Evolutionary conservation across 2,888 invertebrate genomes (phyloP), one percentile per base, ranked within the genome.

Genomic region (Trissolcus brochymenae): DNA sequence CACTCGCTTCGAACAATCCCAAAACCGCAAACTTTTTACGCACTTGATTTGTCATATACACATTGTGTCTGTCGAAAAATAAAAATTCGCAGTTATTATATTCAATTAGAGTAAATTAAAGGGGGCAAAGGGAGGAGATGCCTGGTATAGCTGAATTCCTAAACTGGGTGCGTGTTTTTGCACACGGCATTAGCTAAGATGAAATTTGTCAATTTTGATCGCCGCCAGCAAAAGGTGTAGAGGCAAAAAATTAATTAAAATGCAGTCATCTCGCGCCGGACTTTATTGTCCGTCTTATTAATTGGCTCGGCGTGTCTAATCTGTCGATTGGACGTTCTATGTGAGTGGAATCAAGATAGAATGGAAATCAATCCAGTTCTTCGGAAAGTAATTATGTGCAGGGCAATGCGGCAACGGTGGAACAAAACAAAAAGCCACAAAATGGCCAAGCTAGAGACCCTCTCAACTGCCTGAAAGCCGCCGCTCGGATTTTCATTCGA

Each of bases 261-360:
- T 80, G 81, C 85, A 84, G 84, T 84, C 83, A 83, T 81, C 84
- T 81, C 81, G 76, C 77, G 81, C 82, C 80, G 62, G 4, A 65
- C 77, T 78, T 81, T 77, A 82, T 73, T 82, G 79, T 79, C 81
- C 77, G 78, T 78, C 78, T 82, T 82, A 84, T 85, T 86, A 86
- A 85, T 85, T 81, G 83, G 78, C 67, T 70, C 80, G 76, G 82
- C 85, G 85, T 85, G 84, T 84, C 85, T 82, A 86, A 86, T 86
- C 82, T 76, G 71, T 81, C 82, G 85, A 86, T 86, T 84, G 84
- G 81, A 81, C 76, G 79, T 80, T 81, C 84, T 82, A 83, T 83
- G 83, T 82, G 73, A 79, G 72, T 29, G 75, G 74, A 78, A 56
- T 62, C 66, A 35, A 71, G 72, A 59, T 67, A 74, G 79, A 81